A percentile compares a stretch with the other conserved stretches of the same genome.
Evolutionary conservation across 2,797 vertebrate genomes (phyloP).

Genomic region (Microchirus variegatus): DNA sequence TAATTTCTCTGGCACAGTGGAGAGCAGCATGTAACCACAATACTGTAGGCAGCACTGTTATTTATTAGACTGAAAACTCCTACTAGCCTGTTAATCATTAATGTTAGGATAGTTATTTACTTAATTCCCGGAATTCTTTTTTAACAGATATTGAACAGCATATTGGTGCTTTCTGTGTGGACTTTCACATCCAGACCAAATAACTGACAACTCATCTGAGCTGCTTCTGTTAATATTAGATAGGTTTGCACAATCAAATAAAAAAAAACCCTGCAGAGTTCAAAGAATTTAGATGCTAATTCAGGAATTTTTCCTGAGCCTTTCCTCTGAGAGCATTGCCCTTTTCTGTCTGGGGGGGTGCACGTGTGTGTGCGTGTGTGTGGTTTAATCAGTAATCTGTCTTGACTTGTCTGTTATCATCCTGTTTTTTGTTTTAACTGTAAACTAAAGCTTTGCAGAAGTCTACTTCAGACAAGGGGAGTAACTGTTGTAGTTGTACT

Average conservation of each 20-base stretch:
- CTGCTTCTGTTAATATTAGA: not conserved
- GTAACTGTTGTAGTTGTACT: too few species aligned
- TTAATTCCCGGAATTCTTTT: not conserved
- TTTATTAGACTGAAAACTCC: too few species aligned
- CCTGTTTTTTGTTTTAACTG: not conserved
- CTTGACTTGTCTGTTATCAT: conserved; percentile 1
- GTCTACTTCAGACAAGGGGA: not conserved
- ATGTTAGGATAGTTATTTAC: not conserved
- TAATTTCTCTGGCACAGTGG: too few species aligned
- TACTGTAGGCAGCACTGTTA: too few species aligned
- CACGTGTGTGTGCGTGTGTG: not conserved
- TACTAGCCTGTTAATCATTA: too few species aligned
- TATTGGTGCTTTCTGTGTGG: conserved; percentile 1
- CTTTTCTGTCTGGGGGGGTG: not conserved
- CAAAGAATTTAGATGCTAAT: conserved; percentile 3
- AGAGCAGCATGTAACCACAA: too few species aligned
- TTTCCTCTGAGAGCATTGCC: not conserved
- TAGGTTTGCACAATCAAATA: conserved; percentile 15
- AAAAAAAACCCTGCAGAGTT: not conserved
- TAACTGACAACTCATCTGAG: conserved; percentile 1
- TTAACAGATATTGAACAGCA: conserved; percentile 10
- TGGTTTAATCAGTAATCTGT: conserved; percentile 1
- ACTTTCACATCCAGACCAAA: conserved; percentile 2
- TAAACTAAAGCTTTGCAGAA: not conserved
- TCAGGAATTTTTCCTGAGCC: not conserved